Conservation (phyloP, 1,140 invertebrate species). For the Pseudomyrmex pallidus region DNA sequence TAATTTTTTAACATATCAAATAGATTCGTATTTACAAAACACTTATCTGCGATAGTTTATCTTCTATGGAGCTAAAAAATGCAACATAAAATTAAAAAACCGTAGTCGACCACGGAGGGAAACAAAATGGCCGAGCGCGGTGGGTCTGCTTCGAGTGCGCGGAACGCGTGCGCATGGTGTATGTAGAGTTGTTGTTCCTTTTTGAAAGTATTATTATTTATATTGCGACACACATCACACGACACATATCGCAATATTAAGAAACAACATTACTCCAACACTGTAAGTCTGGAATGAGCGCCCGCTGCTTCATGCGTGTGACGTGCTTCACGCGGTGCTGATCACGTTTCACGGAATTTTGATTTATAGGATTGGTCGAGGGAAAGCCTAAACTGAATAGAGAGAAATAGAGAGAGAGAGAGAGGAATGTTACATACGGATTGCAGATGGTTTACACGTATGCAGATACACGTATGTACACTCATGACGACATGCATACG, state of each 20-base stretch:
- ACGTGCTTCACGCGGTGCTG: conserved; percentile 35
- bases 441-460: conserved; percentile 48
- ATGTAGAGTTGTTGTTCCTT: too few species aligned
- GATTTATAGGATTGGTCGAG: conserved; percentile 48
- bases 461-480: conserved; percentile 55
- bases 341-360: conserved; percentile 58
- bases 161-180: too few species aligned
- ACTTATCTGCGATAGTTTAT: too few species aligned
- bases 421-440: conserved; percentile 23
- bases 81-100: too few species aligned
- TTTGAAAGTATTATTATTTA: too few species aligned
- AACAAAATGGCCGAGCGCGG: too few species aligned
- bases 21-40: too few species aligned
- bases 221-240: too few species aligned
- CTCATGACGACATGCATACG: conserved; percentile 42
- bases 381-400: conserved; percentile 28
- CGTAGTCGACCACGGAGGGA: too few species aligned
- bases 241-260: conserved; percentile 2
- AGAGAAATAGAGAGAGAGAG: not conserved
- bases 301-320: conserved; percentile 31
- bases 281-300: not conserved
- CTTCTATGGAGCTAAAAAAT: too few species aligned
- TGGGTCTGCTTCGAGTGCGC: too few species aligned
- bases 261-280: conserved; percentile 10
- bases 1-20: too few species aligned